phyloP scores from a whole-genome alignment of 2,797 vertebrate genomes.

The Oreochromis mossambicus region DNA sequence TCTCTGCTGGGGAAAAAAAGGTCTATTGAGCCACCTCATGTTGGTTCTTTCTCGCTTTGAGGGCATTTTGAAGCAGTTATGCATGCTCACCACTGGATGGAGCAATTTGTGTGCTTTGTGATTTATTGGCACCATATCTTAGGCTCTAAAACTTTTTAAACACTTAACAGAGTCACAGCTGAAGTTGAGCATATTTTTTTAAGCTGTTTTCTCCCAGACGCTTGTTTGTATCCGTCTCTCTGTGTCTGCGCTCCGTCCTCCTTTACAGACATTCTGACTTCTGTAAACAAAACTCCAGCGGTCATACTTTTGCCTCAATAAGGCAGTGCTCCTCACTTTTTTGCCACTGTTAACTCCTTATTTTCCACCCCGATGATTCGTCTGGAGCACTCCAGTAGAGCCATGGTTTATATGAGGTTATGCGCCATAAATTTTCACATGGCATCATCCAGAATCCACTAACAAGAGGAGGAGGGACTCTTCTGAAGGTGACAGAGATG shows the following conservation, averaged over 20 bases:
- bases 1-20: neutral
- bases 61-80: neutral
- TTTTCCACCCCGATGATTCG: neutral
- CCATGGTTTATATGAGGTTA: neutral
- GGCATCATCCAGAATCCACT: constrained; percentile 7
- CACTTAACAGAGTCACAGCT: neutral
- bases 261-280: constrained; percentile 24
- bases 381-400: neutral
- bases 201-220: neutral
- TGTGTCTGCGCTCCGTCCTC: neutral
- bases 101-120: constrained; percentile 6
- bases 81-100: constrained; percentile 47
- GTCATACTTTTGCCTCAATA: constrained; percentile 75
- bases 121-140: neutral
- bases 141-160: neutral
- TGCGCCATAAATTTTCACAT: neutral
- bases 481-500: neutral
- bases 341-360: constrained; percentile 44
- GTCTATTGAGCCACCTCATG: neutral
- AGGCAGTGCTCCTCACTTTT: constrained; percentile 58
- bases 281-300: constrained; percentile 45
- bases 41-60: neutral
- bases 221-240: neutral
- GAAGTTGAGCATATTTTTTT: neutral
- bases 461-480: neutral